A percentile compares a stretch with the other conserved stretches of the same genome.
Conservation (phyloP, 2,888 invertebrate genomes). For the Yponomeuta sedellus region DNA sequence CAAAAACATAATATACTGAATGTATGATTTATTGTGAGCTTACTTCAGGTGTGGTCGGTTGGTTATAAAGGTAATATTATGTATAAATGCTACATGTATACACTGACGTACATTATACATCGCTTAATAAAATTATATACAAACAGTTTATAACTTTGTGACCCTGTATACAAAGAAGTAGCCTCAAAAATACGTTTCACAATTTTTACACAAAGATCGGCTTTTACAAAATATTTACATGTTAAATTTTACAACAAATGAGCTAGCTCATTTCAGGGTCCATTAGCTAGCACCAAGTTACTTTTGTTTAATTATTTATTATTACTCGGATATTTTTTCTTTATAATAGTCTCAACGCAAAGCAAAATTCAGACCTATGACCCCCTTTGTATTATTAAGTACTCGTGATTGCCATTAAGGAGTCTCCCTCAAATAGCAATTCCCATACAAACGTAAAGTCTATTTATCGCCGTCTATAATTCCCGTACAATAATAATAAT, state of each 20-base stretch:
- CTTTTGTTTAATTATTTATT: neutral
- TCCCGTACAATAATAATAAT: too few relatives aligned
- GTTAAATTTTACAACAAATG: constrained; percentile 33
- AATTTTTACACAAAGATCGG: constrained; percentile 42
- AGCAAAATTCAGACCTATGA: neutral
- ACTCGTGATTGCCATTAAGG: neutral
- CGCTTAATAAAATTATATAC: constrained; percentile 44
- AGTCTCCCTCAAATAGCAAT: too few relatives aligned
- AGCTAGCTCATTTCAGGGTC: constrained; percentile 42
- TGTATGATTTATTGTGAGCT: constrained; percentile 54
- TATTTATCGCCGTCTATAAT: too few relatives aligned
- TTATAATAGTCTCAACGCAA: neutral
- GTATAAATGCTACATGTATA: constrained; percentile 60
- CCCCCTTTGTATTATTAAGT: neutral
- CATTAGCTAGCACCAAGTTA: constrained; percentile 59
- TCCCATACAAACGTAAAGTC: too few relatives aligned
- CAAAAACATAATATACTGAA: constrained; percentile 28
- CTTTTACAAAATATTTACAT: constrained; percentile 37
- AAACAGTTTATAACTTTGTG: constrained; percentile 53
- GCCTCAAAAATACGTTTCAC: constrained; percentile 51
- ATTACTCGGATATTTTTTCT: neutral
- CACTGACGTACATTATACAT: constrained; percentile 30
- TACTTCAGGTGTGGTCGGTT: constrained; percentile 67
- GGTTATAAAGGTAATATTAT: constrained; percentile 21
- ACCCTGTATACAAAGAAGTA: constrained; percentile 60